Conservation (phyloP, 92 coral and sea anemone genomes). For the Palythoa heliodiscus region DNA sequence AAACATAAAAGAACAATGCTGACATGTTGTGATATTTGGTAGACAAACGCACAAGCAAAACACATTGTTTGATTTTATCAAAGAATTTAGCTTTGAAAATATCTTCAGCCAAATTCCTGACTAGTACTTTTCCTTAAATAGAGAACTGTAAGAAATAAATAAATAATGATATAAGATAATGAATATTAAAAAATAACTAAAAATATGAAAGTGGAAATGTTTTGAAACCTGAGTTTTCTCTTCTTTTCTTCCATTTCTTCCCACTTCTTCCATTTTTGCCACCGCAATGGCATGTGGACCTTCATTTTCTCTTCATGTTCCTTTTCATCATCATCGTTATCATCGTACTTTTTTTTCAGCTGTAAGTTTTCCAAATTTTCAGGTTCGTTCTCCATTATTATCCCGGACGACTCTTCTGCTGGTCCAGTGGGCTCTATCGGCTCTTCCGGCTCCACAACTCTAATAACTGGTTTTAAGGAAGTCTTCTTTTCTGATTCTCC, state of each 20-base stretch:
- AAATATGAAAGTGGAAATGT: not conserved
- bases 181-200: no score
- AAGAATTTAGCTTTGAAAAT: no score
- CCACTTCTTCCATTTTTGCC: slow-evolving; percentile 20
- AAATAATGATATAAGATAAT: no score
- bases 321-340: not conserved
- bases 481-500: not conserved
- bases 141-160: no score
- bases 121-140: no score
- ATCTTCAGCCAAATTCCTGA: no score
- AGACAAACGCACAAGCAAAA: no score
- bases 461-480: not conserved
- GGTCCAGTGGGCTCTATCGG: not conserved
- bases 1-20: no score
- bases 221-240: slow-evolving; percentile 13
- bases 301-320: slow-evolving; percentile 5
- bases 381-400: not conserved
- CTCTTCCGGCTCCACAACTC: slow-evolving; percentile 6
- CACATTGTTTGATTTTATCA: no score
- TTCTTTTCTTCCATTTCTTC: slow-evolving; percentile 17
- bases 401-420: not conserved
- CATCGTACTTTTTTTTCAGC: not conserved
- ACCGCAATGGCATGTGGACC: slow-evolving; percentile 1
- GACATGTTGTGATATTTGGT: no score
- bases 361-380: not conserved